phyloP scores from a whole-genome alignment of 2,888 invertebrate species.

The Mamestra brassicae region DNA sequence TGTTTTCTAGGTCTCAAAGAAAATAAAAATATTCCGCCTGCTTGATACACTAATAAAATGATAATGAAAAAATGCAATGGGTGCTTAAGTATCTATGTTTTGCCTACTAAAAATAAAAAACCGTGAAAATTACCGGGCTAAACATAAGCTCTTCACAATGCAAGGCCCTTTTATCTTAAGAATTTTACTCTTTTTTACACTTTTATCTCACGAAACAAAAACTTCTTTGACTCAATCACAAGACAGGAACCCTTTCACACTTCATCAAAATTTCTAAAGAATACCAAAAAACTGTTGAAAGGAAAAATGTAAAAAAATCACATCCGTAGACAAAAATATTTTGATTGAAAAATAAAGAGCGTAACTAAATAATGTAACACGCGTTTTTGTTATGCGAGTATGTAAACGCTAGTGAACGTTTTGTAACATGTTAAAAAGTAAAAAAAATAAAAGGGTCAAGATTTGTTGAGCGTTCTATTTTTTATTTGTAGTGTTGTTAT shows the following conservation, averaged over 20 bases:
- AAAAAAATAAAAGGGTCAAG: conserved; percentile 49
- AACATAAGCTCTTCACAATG: conserved; percentile 28
- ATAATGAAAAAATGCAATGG: neutral
- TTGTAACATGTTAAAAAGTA: conserved; percentile 19
- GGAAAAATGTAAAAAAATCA: conserved; percentile 76
- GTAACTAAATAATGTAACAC: conserved; percentile 81
- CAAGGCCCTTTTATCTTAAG: conserved; percentile 57
- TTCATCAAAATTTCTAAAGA: conserved; percentile 84
- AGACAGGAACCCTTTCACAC: conserved; percentile 87
- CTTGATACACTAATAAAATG: neutral
- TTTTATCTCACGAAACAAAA: conserved; percentile 68
- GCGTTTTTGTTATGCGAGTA: conserved; percentile 68
- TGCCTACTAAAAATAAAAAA: neutral
- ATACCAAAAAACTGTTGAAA: conserved; percentile 75
- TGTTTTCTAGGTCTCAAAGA: neutral
- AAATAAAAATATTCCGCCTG: neutral
- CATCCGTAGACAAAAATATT: conserved; percentile 86
- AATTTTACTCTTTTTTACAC: conserved; percentile 59
- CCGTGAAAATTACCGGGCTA: conserved; percentile 32
- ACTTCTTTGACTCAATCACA: conserved; percentile 83
- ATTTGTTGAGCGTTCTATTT: conserved; percentile 35
- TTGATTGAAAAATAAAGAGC: conserved; percentile 90
- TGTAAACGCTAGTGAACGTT: conserved; percentile 53
- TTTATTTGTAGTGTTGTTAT: neutral
- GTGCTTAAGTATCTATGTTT: neutral